phyloP scores from a whole-genome alignment of 1,140 invertebrate species.

The Spodoptera frugiperda region DNA sequence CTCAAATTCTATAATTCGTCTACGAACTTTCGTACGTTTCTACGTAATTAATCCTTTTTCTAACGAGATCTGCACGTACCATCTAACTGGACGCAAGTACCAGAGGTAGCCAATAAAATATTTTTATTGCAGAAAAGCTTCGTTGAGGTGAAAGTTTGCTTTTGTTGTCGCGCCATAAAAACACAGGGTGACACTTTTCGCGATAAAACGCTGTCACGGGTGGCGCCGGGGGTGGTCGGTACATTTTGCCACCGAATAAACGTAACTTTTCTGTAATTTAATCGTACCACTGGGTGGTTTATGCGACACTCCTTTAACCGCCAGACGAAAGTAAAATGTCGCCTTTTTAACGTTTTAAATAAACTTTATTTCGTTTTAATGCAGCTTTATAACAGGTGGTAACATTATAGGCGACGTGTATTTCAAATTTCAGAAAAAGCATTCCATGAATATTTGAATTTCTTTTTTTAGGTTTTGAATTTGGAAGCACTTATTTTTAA shows the following conservation, averaged over 20 bases:
- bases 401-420: too few species aligned
- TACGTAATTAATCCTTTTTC: constrained; percentile 21
- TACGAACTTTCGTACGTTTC: background rate
- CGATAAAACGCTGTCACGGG: constrained; percentile 74
- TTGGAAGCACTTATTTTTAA: constrained; percentile 2
- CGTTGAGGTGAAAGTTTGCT: constrained; percentile 72
- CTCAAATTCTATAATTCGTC: background rate
- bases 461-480: background rate
- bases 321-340: constrained; percentile 42
- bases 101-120: constrained; percentile 60
- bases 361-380: constrained; percentile 30
- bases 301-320: constrained; percentile 7
- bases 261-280: constrained; percentile 72
- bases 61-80: background rate
- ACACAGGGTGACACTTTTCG: constrained; percentile 72
- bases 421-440: background rate
- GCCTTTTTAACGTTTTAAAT: constrained; percentile 27
- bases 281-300: constrained; percentile 54
- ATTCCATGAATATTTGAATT: background rate
- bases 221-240: constrained; percentile 43
- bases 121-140: constrained; percentile 68
- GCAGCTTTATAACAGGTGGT: constrained; percentile 3
- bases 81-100: constrained; percentile 5
- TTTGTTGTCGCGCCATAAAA: constrained; percentile 74
- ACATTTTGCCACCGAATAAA: constrained; percentile 51